Base-by-base conservation (phyloP, 64 coral and sea anemone genomes). In the Actinia equina region DNA sequence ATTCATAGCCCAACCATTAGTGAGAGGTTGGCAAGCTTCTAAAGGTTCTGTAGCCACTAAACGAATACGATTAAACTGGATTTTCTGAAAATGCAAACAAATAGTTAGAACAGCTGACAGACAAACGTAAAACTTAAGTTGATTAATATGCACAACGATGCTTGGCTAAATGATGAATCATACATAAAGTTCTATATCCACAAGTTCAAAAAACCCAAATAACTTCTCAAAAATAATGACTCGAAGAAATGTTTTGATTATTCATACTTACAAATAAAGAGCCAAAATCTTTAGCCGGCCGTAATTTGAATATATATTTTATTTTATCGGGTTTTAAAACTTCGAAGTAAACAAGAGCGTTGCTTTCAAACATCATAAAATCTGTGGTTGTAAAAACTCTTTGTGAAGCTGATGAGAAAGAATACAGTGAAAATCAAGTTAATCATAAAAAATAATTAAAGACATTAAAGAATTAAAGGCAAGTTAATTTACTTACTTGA, bases 341-440 rank as follows among this genome's bases (percentile, higher is more conserved):
- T 45, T 98, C 93, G 88, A 98, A 98, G 88, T 98, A 98, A 67
- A 98, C 56, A 43, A 98, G 87, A n/a, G 94, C 90, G 57, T 89
- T 94, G 90, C 87, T 94, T 19, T 98, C 96, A 56, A 98, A 88
- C 52, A 95, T 81, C 96, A 98, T 91, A 43, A 93, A 91, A 41
- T 98, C 93, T 67, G 96, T 85, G 17, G 88, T 81, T 16, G 96
- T 85, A 61, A 86, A 98, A 20, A 98, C 56, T 81, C 49, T 81
- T 22, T 81, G 78, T 0, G 20, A 81, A 81, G 20, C 78, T 81
- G 78, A 10, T n/a, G n/a, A 17, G 15, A 49, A 52, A 49, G 23
- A 81, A 22, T 17, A 51, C 78, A 52, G 15, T 22, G 20, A 81
- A 81, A 52, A 49, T 74, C 22, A 74, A 11, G 27, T 37, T 37